Base-by-base conservation (phyloP, 2,797 vertebrate species). In the Neoniphon sammara region DNA sequence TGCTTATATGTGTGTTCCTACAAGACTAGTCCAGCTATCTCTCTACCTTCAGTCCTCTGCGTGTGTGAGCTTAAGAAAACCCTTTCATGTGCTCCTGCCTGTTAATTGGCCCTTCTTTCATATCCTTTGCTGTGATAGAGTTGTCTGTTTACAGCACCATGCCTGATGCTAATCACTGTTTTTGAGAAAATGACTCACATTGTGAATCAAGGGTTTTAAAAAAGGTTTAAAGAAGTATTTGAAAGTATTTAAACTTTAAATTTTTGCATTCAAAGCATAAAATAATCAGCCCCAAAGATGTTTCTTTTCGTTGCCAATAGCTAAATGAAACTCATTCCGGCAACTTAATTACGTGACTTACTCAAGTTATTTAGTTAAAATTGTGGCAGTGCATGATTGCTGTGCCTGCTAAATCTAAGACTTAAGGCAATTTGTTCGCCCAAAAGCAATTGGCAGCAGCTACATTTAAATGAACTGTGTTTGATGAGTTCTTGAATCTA, bases 401-500 rank as follows among this genome's bases (percentile, higher is more conserved):
- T 10, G 30, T 12, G 56, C 30, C 59, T 25, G 52, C 73, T 81
- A 25, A 74, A 70, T 64, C 49, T 71, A 46, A 61, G 27, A 36
- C 79, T 60, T 0, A 3, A 63, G 77, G 78, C 55, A 30, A 66
- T 83, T 82, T 70, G 66, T 62, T 80, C 73, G 63, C 78, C 85
- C 80, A 72, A 86, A 83, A 86, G 79, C 81, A 86, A 82, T 73
- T 42, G 79, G 66, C 64, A 71, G 76, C 39, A 42, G 84, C 76
- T 64, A 66, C 76, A 78, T 84, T 86, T 67, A 85, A 90, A 87
- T 83, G 23, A 74, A 81, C 53, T 74, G 78, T 83, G 84, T 91
- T 89, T 91, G 89, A 93, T 87, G 89, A 89, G 78, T 79, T 83
- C 69, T 61, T 86, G 88, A 85, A 93, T 93, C 75, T 21, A 91